These are phyloP conservation scores for Anableps anableps DNA, from an alignment of 2,797 vertebrate species.

Conservation along the genomic window DNA sequence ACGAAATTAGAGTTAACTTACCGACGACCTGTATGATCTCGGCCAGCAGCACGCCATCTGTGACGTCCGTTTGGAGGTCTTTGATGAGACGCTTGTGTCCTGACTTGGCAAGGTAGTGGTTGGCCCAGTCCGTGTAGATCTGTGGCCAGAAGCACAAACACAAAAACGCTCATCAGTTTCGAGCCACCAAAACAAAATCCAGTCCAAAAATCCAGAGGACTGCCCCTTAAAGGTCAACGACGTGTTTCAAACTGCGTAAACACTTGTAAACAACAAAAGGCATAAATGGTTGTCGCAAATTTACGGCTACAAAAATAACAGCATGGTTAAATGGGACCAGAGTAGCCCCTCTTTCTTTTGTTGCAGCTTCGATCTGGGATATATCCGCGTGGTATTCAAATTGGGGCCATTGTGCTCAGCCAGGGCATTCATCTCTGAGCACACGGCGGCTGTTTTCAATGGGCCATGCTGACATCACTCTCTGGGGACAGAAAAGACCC, in stretches of 20 bases:
- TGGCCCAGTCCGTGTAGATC: constrained; percentile 99
- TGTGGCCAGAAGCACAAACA: constrained; percentile 71
- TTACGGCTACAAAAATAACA: constrained; percentile 75
- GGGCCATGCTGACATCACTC: constrained; percentile 84
- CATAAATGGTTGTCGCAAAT: constrained; percentile 60
- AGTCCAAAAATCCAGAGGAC: constrained; percentile 14
- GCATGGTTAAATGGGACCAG: constrained; percentile 67
- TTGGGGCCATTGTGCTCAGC: constrained; percentile 83
- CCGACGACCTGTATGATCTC: constrained; percentile 99
- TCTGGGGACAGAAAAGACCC: constrained; percentile 81
- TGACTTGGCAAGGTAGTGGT: constrained; percentile 96
- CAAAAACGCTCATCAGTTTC: constrained; percentile 26
- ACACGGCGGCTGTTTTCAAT: constrained; percentile 79
- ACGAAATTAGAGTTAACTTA: constrained; percentile 73
- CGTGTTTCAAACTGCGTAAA: constrained; percentile 64
- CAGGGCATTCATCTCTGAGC: constrained; percentile 79
- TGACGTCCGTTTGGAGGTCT: constrained; percentile 97
- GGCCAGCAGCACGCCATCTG: constrained; percentile 94
- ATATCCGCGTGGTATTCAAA: constrained; percentile 85
- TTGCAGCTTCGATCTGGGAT: constrained; percentile 74
- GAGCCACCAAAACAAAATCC: constrained; percentile 34
- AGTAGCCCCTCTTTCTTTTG: constrained; percentile 74
- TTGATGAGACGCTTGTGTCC: constrained; percentile 97
- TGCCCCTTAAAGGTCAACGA: constrained; percentile 37
- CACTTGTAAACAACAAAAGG: constrained; percentile 71